phyloP scores from a whole-genome alignment of 2,797 vertebrate species.

The Euthynnus affinis region DNA sequence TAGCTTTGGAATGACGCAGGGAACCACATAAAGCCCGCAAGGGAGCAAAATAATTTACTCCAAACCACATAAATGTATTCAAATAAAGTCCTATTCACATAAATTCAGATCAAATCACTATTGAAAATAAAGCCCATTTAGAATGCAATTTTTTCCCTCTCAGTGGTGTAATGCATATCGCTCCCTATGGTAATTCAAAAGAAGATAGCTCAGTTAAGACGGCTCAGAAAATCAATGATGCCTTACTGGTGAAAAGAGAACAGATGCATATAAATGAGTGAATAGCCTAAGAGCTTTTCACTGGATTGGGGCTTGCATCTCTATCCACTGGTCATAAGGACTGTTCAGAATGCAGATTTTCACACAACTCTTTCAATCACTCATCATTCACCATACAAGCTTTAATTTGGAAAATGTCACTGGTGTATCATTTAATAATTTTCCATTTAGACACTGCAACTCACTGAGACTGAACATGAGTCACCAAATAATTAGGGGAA shows the following conservation, averaged over 20 bases:
- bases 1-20: constrained; percentile 72
- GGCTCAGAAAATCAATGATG: constrained; percentile 81
- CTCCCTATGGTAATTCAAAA: constrained; percentile 82
- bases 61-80: constrained; percentile 80
- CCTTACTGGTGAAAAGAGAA: constrained; percentile 71
- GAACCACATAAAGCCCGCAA: constrained; percentile 55
- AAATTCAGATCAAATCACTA: constrained; percentile 81
- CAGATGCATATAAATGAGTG: constrained; percentile 79
- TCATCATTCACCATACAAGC: constrained; percentile 10
- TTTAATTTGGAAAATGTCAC: constrained; percentile 40
- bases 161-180: constrained; percentile 74
- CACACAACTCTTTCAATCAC: background rate
- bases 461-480: constrained; percentile 17
- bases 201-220: constrained; percentile 83
- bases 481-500: constrained; percentile 54
- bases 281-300: constrained; percentile 40
- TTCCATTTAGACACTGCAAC: constrained; percentile 12
- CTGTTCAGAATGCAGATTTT: constrained; percentile 21
- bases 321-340: constrained; percentile 26
- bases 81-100: constrained; percentile 80
- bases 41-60: constrained; percentile 79
- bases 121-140: constrained; percentile 81
- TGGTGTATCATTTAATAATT: background rate
- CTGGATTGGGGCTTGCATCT: constrained; percentile 31
- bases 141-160: constrained; percentile 73